These are phyloP conservation scores for Hyperoplus lanceolatus DNA, from an alignment of 2,797 vertebrate genomes.

Conservation along the genomic window DNA sequence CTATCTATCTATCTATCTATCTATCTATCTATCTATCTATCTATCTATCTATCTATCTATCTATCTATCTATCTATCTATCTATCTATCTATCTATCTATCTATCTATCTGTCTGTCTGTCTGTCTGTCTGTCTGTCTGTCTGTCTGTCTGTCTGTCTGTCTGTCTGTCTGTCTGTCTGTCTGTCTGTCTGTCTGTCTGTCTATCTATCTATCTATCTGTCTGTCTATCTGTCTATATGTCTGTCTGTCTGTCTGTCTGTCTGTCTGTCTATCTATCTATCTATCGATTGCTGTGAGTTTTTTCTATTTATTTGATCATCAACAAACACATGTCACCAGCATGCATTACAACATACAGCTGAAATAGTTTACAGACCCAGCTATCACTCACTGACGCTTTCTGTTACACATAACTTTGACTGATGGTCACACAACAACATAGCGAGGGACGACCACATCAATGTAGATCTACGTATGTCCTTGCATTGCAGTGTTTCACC, in stretches of 20 bases:
- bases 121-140: neutral
- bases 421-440: slow-evolving; percentile 34
- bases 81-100: neutral
- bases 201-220: neutral
- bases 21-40: slow-evolving; percentile 13
- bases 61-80: neutral
- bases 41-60: neutral
- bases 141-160: neutral
- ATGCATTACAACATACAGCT: slow-evolving; percentile 31
- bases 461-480: slow-evolving; percentile 26
- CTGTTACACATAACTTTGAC: slow-evolving; percentile 31
- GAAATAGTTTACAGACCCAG: slow-evolving; percentile 45
- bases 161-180: neutral
- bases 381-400: slow-evolving; percentile 29
- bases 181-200: slow-evolving; percentile 7
- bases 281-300: neutral
- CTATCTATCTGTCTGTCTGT: slow-evolving; percentile 1
- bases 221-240: too few relatives aligned
- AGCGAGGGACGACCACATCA: slow-evolving; percentile 22
- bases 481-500: slow-evolving; percentile 26
- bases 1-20: slow-evolving; percentile 6
- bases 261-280: neutral
- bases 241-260: neutral
- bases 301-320: neutral
- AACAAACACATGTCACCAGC: slow-evolving; percentile 28